Evolutionary conservation across 1,140 invertebrate genomes (phyloP), one percentile per base, ranked within the genome.

Genomic region (Lordiphosa clarofinis): DNA sequence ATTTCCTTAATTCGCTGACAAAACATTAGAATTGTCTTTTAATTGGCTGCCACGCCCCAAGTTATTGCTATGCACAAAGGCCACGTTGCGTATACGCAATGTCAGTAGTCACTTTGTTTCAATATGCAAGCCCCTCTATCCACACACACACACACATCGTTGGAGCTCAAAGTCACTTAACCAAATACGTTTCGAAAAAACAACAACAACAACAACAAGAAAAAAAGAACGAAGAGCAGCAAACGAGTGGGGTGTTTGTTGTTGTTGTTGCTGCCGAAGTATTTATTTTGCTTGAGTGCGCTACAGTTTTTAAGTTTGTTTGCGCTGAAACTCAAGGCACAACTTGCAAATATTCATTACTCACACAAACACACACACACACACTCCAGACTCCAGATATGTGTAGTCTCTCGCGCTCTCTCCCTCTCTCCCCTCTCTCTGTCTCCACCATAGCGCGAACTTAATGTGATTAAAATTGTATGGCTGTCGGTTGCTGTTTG

Each of bases 261-360:
- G 56, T 19, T 82, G 58, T 64, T n/a, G n/a, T n/a, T n/a, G n/a
- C n/a, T 82, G 56, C 60, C 75, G 40, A 64, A 82, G 76, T 81
- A 81, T 81, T 81, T 81, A 81, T 81, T 82, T 82, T 81, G 76
- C 76, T 74, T 76, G 76, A 81, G 76, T 81, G 76, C 72, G 76
- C 76, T 76, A 81, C 76, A 81, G 67, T 81, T 81, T 81, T 81
- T 81, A 81, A 81, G 76, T 81, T 81, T 81, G 76, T 81, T 81
- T 81, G 75, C 75, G 50, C 72, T 56, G 57, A 54, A 68, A 72
- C 67, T 81, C 67, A 64, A 72, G 76, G 67, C 75, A 82, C 76
- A 81, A 81, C 75, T 81, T 81, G 76, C 76, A 82, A 81, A 81
- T 81, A 81, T 81, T 81, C 76, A 81, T 81, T 82, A 82, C 75